Conservation (phyloP, 2,888 invertebrate species). For the Ophion ellenae region DNA sequence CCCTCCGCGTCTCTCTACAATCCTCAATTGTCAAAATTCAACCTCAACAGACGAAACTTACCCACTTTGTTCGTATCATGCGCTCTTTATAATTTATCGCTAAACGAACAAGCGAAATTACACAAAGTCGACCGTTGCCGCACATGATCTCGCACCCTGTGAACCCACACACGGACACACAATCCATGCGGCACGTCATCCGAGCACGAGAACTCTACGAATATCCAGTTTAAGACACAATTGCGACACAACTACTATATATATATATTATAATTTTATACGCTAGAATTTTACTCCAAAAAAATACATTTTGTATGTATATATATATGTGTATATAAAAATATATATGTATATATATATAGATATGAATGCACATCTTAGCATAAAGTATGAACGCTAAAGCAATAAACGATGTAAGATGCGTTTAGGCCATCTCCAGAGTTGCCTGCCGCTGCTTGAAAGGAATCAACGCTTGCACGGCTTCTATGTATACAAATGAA, state of each 20-base stretch:
- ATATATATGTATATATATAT: constrained; percentile 53
- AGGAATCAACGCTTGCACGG: constrained; percentile 39
- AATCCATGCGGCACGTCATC: not conserved
- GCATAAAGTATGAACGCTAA: constrained; percentile 75
- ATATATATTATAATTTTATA: not conserved
- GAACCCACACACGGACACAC: not conserved
- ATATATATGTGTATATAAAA: not conserved
- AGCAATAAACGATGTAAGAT: constrained; percentile 80
- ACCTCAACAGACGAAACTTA: not conserved
- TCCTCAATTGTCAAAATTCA: not conserved
- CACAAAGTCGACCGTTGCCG: not conserved
- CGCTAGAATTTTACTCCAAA: constrained; percentile 10
- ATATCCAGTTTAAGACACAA: not conserved
- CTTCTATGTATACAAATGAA: constrained; percentile 15
- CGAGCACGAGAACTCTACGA: not conserved
- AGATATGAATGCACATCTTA: constrained; percentile 75
- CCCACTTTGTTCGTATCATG: not conserved
- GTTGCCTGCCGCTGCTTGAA: constrained; percentile 79
- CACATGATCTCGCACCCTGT: not conserved
- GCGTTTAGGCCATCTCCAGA: constrained; percentile 84
- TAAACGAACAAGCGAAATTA: not conserved
- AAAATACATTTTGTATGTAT: constrained; percentile 16
- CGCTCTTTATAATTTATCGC: not conserved
- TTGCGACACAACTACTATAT: not conserved
- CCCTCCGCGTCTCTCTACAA: not conserved